Evolutionary conservation across 2,888 invertebrate genomes (phyloP), one percentile per base, ranked within the genome.

Genomic region (Unio pictorum): DNA sequence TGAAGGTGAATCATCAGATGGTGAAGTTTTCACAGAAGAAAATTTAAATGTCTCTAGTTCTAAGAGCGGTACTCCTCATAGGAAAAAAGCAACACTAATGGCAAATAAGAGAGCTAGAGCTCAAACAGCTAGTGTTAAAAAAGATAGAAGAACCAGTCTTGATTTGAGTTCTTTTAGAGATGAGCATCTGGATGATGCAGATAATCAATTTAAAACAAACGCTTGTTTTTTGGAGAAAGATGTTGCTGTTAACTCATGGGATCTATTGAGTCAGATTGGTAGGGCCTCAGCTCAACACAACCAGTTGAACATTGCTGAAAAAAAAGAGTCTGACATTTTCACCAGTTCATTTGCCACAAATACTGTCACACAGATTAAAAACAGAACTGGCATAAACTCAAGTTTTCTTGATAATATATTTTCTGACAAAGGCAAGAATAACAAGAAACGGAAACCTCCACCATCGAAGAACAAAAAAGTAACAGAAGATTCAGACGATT

Each of bases 371-470:
- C 45, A 45, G 8, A 45, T 45, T 45, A 45, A 45, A 45, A 45
- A 45, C 45, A 45, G 45, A 55, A 55, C 55, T 45, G 63, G 45
- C 45, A 63, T 54, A 34, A 45, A 45, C 45, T 45, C 45, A 45
- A 45, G 45, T 45, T 45, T 45, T 45, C 67, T 82, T 34, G 82
- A 83, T 75, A 80, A 80, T 66, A 71, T 82, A 15, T 81, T 81
- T 66, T 58, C 60, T 11, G 61, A 34, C 18, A 60, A 58, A 30
- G 54, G 63, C 20, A 55, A 30, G 6, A 55, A 58, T 20, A 57
- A 61, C 55, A 64, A 62, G 23, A 72, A 60, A 55, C 70, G 71
- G 64, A 75, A 76, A 62, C 81, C 81, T 18, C 72, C 80, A 56
- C 80, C 79, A 30, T 55, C 55, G 17, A 79, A 66, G 55, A 63